A percentile compares a stretch with the other conserved stretches of the same genome.
Conservation (phyloP, 2,888 invertebrate genomes). For the Xylota sylvarum region DNA sequence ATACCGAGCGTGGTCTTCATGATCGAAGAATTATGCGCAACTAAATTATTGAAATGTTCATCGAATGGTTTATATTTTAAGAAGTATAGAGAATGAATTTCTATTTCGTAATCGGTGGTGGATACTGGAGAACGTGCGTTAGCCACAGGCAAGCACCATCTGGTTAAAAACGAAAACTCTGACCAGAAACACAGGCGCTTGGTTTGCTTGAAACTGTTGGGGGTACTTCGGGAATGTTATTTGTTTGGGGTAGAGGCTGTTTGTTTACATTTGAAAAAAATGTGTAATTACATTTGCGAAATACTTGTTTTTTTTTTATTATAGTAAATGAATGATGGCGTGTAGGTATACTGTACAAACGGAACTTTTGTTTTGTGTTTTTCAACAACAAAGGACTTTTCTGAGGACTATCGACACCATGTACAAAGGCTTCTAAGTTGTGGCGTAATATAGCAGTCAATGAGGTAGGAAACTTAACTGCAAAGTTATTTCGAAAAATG, state of each 20-base stretch:
- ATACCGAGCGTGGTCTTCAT: constrained; percentile 37
- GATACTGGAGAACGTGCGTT: constrained; percentile 38
- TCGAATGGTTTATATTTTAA: constrained; percentile 36
- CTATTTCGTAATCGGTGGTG: constrained; percentile 59
- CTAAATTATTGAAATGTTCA: constrained; percentile 32
- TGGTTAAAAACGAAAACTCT: neutral
- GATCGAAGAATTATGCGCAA: constrained; percentile 50
- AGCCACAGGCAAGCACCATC: constrained; percentile 14
- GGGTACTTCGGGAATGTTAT: neutral
- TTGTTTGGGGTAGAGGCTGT: neutral
- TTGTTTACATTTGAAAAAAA: neutral
- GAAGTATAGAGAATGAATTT: constrained; percentile 8
- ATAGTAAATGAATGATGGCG: neutral
- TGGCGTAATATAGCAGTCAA: too few species aligned
- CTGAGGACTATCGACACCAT: too few species aligned
- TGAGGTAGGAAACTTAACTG: too few species aligned
- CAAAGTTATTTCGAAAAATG: too few species aligned
- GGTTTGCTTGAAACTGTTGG: neutral
- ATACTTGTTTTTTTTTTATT: neutral
- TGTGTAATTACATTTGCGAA: neutral
- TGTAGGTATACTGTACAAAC: too few species aligned
- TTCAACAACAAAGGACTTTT: too few species aligned
- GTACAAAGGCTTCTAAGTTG: too few species aligned
- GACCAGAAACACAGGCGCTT: neutral
- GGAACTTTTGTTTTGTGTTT: too few species aligned